Percentiles rank a stretch among this genome's conserved stretches.
Evolutionary conservation across 2,797 vertebrate genomes (phyloP).

Genomic region (Lateolabrax maculatus): DNA sequence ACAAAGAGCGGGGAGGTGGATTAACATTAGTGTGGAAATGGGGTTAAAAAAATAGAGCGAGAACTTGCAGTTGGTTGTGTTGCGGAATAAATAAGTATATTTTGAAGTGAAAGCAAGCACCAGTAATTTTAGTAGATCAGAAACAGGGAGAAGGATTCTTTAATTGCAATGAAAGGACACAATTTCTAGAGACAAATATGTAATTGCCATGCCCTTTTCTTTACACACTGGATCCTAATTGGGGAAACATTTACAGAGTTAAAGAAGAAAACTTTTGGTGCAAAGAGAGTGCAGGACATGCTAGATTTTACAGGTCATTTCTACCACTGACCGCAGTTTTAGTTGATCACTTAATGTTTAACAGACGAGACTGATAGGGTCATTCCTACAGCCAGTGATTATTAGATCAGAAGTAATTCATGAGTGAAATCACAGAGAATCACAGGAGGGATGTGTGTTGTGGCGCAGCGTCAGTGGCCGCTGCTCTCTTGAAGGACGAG

Average conservation of each 20-base stretch:
- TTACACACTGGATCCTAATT: not conserved
- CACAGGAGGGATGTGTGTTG: slow-evolving; percentile 19
- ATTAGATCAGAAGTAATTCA: too few relatives aligned
- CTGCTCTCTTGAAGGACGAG: slow-evolving; percentile 30
- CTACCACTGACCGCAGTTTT: not conserved
- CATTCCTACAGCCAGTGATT: slow-evolving; percentile 21
- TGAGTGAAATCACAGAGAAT: slow-evolving; percentile 16
- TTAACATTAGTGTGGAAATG: slow-evolving; percentile 17
- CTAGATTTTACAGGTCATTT: not conserved
- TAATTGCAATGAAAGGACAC: not conserved
- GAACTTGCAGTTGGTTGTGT: slow-evolving; percentile 4
- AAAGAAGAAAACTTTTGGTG: not conserved
- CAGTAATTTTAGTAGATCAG: slow-evolving; percentile 8
- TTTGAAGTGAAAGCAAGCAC: not conserved
- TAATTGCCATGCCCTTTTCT: not conserved
- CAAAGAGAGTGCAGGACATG: not conserved
- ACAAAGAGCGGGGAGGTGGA: slow-evolving; percentile 36
- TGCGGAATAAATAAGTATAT: not conserved
- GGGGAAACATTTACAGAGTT: not conserved
- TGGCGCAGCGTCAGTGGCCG: slow-evolving; percentile 1
- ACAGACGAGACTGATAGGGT: slow-evolving; percentile 7
- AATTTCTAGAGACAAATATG: not conserved
- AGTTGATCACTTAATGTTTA: slow-evolving; percentile 16
- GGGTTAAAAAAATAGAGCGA: slow-evolving; percentile 7
- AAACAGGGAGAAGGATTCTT: not conserved